These are phyloP conservation scores for Leptura quadrifasciata DNA, from an alignment of 2,888 invertebrate genomes.

Conservation along the genomic window DNA sequence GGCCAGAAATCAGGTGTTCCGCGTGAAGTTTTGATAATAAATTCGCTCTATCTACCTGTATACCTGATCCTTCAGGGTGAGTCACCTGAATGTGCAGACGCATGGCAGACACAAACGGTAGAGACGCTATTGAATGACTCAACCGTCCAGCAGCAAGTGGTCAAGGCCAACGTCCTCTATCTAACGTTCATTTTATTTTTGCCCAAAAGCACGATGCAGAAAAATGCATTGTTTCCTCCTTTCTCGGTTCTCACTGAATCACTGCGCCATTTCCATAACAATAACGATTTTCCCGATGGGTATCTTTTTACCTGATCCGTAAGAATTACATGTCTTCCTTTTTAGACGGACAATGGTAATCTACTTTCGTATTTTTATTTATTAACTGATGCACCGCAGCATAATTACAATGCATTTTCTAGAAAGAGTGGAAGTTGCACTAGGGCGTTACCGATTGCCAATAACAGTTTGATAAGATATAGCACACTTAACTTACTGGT, in stretches of 20 bases:
- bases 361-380: not conserved
- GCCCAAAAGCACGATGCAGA: conserved; percentile 40
- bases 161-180: conserved; percentile 68
- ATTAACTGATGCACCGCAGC: not conserved
- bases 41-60: conserved; percentile 51
- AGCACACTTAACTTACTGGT: too few relatives aligned
- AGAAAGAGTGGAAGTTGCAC: not conserved
- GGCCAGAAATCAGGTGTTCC: conserved; percentile 45
- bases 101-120: conserved; percentile 53
- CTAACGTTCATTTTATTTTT: conserved; percentile 61
- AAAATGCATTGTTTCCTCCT: conserved; percentile 42
- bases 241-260: conserved; percentile 20
- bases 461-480: too few relatives aligned
- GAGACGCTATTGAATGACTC: conserved; percentile 53
- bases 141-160: conserved; percentile 62
- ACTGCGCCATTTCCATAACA: conserved; percentile 25
- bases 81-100: conserved; percentile 54
- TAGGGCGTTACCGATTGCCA: not conserved
- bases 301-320: conserved; percentile 2
- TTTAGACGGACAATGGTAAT: conserved; percentile 1
- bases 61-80: conserved; percentile 55
- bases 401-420: not conserved
- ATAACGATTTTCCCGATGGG: conserved; percentile 11
- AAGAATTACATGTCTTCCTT: not conserved
- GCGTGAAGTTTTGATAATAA: conserved; percentile 48